These are phyloP conservation scores for Jacana jacana DNA, from an alignment of 2,113 vertebrate genomes.

Conservation along the genomic window DNA sequence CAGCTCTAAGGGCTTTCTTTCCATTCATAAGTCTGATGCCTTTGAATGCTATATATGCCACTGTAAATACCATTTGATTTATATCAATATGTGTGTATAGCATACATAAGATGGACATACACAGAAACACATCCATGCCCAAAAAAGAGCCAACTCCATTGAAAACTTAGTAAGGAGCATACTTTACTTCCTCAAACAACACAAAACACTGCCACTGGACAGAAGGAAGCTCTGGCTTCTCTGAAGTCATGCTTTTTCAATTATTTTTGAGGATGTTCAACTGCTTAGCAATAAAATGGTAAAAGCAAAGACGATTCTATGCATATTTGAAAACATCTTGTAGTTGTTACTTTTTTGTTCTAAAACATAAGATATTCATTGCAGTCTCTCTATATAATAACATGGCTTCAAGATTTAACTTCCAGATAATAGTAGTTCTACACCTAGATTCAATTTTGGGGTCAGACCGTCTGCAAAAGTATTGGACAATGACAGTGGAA, in stretches of 20 bases:
- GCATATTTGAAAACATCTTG: not conserved
- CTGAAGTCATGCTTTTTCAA: not conserved
- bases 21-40: not conserved
- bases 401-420: not conserved
- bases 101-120: fast-evolving
- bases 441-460: not conserved
- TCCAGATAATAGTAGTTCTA: not conserved
- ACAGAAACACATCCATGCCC: not conserved
- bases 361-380: not conserved
- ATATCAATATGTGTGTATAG: not conserved
- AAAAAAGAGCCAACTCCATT: not conserved
- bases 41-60: not conserved
- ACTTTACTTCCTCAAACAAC: not conserved
- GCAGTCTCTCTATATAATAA: not conserved
- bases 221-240: not conserved
- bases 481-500: not conserved
- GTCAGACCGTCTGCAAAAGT: not conserved
- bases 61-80: not conserved
- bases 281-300: not conserved
- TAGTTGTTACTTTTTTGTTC: not conserved
- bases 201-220: not conserved
- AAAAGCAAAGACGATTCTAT: not conserved
- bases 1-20: not conserved
- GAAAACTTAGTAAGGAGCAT: not conserved
- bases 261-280: not conserved